phyloP scores from a whole-genome alignment of 2,113 vertebrate genomes.

The Neodon shergylaensis region DNA sequence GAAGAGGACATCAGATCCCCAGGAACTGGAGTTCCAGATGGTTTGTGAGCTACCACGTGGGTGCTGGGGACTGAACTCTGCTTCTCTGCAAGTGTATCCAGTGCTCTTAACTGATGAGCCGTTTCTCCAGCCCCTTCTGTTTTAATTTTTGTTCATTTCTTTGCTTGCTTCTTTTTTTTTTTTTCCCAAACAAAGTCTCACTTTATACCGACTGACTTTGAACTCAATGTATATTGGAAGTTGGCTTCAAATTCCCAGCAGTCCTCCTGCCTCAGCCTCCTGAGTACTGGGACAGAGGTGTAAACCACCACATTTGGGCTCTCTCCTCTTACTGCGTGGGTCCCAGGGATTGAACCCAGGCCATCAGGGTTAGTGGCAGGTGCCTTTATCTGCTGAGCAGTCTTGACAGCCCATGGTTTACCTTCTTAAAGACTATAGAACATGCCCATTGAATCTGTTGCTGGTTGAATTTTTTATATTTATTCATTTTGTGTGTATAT shows the following conservation, averaged over 20 bases:
- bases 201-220: not conserved
- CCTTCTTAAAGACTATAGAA: not conserved
- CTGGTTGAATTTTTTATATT: not conserved
- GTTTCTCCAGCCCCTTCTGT: not conserved
- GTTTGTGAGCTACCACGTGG: not conserved
- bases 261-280: not conserved
- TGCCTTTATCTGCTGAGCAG: not conserved
- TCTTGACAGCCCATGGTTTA: not conserved
- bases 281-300: not conserved
- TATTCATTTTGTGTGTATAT: not conserved
- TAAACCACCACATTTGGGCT: not conserved
- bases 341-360: not conserved
- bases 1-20: not conserved
- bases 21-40: not conserved
- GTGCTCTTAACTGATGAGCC: not conserved
- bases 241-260: not conserved
- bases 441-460: not conserved
- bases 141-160: not conserved
- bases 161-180: not conserved
- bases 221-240: not conserved
- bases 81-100: not conserved
- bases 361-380: not conserved
- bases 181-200: not conserved
- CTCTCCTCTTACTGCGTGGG: not conserved
- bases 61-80: not conserved